phyloP scores from a whole-genome alignment of 2,113 vertebrate species.

The Heterotilapia buettikoferi region DNA sequence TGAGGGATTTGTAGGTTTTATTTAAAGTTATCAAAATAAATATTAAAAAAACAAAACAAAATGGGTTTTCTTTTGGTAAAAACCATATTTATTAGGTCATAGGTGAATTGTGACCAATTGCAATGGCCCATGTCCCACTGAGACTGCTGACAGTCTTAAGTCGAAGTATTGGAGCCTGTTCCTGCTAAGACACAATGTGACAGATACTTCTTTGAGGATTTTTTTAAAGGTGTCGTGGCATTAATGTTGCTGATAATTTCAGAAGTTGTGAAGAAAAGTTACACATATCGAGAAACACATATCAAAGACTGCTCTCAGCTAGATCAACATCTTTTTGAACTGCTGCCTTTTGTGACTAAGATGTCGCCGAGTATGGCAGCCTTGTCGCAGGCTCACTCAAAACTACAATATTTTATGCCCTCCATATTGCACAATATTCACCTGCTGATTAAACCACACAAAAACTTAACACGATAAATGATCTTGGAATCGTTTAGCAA shows the following conservation, averaged over 20 bases:
- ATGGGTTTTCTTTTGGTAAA: not conserved
- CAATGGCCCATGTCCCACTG: not conserved
- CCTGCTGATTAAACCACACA: no score
- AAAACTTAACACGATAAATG: no score
- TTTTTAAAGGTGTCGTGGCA: not conserved
- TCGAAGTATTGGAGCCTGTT: not conserved
- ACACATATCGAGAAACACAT: not conserved
- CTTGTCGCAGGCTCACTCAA: not conserved
- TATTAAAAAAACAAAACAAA: not conserved
- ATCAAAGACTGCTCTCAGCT: not conserved
- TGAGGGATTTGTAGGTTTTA: not conserved
- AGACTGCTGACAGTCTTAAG: not conserved
- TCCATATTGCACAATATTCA: not conserved
- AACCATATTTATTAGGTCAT: not conserved
- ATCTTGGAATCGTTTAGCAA: no score
- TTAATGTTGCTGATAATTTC: not conserved
- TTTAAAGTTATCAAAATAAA: not conserved
- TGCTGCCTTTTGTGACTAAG: not conserved
- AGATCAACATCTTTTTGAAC: not conserved
- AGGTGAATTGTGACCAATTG: not conserved
- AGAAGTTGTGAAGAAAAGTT: not conserved
- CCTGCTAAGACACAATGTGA: not conserved
- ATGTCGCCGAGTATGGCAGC: not conserved
- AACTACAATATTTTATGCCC: not conserved
- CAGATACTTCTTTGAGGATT: not conserved